Base-by-base conservation (phyloP, 2,113 vertebrate genomes). In the Calonectris borealis region DNA sequence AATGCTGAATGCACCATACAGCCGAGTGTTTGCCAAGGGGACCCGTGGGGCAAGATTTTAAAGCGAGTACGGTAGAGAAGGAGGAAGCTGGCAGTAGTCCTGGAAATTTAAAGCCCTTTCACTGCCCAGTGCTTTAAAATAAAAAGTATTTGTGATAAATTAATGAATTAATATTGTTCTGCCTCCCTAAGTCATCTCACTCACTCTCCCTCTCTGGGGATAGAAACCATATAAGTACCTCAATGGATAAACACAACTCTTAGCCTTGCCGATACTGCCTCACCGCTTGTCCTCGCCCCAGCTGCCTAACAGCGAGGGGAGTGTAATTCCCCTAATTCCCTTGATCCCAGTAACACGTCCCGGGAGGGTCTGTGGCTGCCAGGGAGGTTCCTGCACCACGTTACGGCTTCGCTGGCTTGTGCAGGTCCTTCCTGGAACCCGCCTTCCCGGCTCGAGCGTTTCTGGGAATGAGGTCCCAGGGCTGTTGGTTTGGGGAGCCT, bases 351-450 rank as follows among this genome's bases (percentile, higher is more conserved):
- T 19, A 27, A 62, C 71, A 15, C 10, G 5, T 90, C 86, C 81
- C 86, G 18, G 54, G 69, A 20, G 62, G 83, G 31, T 60, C 62
- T 8, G 55, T 2, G 77, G 60, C 55, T 73, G 81, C 27, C 77
- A 61, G 85, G 92, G 93, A 71, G 94, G 95, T 42, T 97, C 96
- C 83, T 34, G 78, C 77, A 11, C 94, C 84, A 12, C 51, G 62
- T 86, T 90, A 88, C 25, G 26, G 95, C 95, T 86, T 60, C 32
- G 51, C 96, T 87, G 97, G 81, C 93, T 90, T 62, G 66, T 71
- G 97, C 82, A 10, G 95, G 80, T 81, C 94, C 91, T 98, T 98
- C 98, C 96, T 95, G 97, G 98, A 98, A 97, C 96, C 60, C 91
- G 92, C 95, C 97, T 97, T 98, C 97, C 95, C 93, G 44, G 96